Conservation (phyloP, 2,888 invertebrate genomes). For the Endotricha flammealis region DNA sequence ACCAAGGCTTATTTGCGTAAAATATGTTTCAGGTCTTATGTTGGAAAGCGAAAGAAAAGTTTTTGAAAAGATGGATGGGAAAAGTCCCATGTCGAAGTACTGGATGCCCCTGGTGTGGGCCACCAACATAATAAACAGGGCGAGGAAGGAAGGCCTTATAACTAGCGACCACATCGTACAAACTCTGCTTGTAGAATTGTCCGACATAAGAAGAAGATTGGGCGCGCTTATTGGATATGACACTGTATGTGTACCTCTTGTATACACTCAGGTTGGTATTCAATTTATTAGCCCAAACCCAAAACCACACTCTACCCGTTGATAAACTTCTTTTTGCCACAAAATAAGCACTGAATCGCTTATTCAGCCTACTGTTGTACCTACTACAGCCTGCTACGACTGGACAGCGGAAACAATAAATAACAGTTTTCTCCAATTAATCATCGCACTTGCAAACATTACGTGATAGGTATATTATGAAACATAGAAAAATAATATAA, state of each 20-base stretch:
- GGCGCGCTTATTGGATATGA: constrained; percentile 94
- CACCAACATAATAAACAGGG: constrained; percentile 92
- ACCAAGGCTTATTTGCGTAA: constrained; percentile 11
- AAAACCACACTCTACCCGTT: no score
- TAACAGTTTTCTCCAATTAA: no score
- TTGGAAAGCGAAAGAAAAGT: constrained; percentile 94
- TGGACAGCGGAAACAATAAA: no score
- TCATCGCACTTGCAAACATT: no score
- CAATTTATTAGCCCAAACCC: no score
- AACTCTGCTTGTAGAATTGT: constrained; percentile 91
- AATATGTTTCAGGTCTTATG: constrained; percentile 84
- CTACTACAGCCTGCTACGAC: no score
- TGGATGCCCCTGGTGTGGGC: constrained; percentile 98
- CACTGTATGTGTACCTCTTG: constrained; percentile 93
- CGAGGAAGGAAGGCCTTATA: constrained; percentile 90
- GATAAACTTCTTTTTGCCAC: no score
- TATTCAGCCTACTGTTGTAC: no score
- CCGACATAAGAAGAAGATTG: constrained; percentile 89
- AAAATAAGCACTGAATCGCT: no score
- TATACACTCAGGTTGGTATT: constrained; percentile 89
- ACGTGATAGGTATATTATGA: no score
- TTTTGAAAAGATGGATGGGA: constrained; percentile 92
- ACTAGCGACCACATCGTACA: constrained; percentile 95
- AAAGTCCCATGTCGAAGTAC: constrained; percentile 92
- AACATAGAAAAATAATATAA: no score